These are phyloP conservation scores for Caenorhabditis sp. DNA, from an alignment of 2,888 invertebrate species.

Conservation along the genomic window DNA sequence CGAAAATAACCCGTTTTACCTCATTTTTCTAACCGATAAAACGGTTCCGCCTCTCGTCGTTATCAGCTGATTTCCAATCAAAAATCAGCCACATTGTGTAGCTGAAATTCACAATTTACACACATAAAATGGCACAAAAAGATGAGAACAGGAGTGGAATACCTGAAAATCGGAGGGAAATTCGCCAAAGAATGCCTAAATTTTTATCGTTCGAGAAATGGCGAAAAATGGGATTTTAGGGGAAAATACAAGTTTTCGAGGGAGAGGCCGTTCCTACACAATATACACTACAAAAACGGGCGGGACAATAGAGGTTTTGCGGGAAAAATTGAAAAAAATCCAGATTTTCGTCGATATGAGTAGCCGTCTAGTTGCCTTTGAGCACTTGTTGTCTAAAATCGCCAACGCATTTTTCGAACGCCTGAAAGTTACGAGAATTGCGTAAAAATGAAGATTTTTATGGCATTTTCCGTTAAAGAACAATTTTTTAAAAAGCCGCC, in stretches of 20 bases:
- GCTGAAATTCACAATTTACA: conserved; percentile 2
- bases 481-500: too few relatives aligned
- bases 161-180: conserved; percentile 5
- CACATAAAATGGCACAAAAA: background rate
- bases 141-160: conserved; percentile 38
- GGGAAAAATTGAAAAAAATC: too few relatives aligned
- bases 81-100: conserved; percentile 43
- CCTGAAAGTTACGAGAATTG: conserved; percentile 24
- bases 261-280: background rate
- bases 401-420: conserved; percentile 72
- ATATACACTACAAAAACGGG: background rate
- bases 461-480: background rate
- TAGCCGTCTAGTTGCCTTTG: conserved; percentile 63
- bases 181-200: conserved; percentile 22
- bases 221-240: conserved; percentile 10
- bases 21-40: conserved; percentile 33
- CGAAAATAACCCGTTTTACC: conserved; percentile 43
- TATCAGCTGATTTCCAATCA: conserved; percentile 37
- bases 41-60: conserved; percentile 35
- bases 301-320: conserved; percentile 29
- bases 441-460: background rate
- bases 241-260: background rate
- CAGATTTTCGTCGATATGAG: too few relatives aligned
- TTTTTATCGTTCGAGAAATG: conserved; percentile 39
- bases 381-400: conserved; percentile 73